Evolutionary conservation across 2,888 invertebrate species (phyloP), one percentile per base, ranked within the genome.

Genomic region (Amaurobius ferox): DNA sequence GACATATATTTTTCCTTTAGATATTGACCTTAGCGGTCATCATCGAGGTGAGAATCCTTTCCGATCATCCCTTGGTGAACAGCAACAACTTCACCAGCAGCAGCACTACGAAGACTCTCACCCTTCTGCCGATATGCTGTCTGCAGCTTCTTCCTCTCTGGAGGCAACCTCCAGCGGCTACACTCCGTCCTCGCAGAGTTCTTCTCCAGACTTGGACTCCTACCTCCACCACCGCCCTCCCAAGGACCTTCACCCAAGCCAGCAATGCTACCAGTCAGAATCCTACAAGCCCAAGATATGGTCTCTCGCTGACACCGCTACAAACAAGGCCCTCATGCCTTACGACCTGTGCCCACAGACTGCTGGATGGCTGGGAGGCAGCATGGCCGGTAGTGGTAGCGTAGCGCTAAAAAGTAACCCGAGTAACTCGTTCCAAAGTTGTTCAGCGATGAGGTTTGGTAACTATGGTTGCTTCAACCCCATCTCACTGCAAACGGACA

Each of bases 281-380:
- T 61, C 28, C 48, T 74, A 81, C 89, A 97, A 97, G 92, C 97
- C 97, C 89, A 97, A 97, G 93, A 97, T 97, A 91, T 97, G 97
- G 97, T 97, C 97, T 74, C 92, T 97, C 90, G 97, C 97, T 88
- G 97, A 97, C 92, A 97, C 97, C 89, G 97, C 97, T 71, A 97
- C 97, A 71, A 96, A 96, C 92, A 97, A 97, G 92, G 96, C 96
- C 71, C 96, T 96, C 32, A 67, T 81, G 61, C 74, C 61, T 23
- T 29, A 40, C 0, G 71, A 70, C 9, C 35, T 72, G n/a, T 71
- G 64, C 26, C 44, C 67, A 9, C 61, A 48, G 13, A 16, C 40
- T 61, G 26, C n/a, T 55, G 13, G 30, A 16, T 11, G 79, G 72
- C 5, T 64, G 71, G 66, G 32, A 11, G 19, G 40, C 44, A 6